Evolutionary conservation across 2,797 vertebrate species (phyloP).

Genomic region (Paramormyrops hopkinsi): DNA sequence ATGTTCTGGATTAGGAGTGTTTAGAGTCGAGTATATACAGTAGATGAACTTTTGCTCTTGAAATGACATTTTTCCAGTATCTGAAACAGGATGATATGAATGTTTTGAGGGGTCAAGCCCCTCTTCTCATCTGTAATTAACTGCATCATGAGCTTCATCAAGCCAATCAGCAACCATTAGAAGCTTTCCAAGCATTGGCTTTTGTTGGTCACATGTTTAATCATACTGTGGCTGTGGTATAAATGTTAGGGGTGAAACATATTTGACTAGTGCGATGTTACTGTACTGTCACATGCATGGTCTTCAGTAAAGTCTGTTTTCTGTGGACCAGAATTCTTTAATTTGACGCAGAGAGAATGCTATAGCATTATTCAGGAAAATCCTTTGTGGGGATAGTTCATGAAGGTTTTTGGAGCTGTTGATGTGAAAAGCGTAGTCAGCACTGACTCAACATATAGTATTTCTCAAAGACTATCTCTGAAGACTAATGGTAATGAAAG

Average conservation of each 20-base stretch:
- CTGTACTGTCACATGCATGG: background rate
- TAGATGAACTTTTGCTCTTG: background rate
- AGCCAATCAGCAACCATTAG: background rate
- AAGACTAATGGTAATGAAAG: background rate
- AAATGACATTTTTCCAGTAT: background rate
- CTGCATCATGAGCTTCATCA: background rate
- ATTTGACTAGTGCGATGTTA: background rate
- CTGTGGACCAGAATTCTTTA: background rate
- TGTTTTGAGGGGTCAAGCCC: background rate
- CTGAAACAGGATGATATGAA: background rate
- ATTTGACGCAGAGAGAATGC: background rate
- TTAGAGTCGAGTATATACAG: background rate
- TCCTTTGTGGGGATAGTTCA: background rate
- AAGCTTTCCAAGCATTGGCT: background rate
- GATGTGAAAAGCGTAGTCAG: background rate
- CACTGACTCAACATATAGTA: background rate
- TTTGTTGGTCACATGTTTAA: background rate
- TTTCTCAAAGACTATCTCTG: background rate
- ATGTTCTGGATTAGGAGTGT: background rate
- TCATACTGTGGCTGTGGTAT: background rate
- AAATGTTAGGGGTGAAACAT: background rate
- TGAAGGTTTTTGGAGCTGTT: background rate
- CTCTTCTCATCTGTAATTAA: background rate
- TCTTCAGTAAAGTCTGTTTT: background rate
- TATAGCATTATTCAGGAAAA: background rate